Evolutionary conservation across 2,888 invertebrate genomes (phyloP), one percentile per base, ranked within the genome.

Genomic region (Agrotis clavis): DNA sequence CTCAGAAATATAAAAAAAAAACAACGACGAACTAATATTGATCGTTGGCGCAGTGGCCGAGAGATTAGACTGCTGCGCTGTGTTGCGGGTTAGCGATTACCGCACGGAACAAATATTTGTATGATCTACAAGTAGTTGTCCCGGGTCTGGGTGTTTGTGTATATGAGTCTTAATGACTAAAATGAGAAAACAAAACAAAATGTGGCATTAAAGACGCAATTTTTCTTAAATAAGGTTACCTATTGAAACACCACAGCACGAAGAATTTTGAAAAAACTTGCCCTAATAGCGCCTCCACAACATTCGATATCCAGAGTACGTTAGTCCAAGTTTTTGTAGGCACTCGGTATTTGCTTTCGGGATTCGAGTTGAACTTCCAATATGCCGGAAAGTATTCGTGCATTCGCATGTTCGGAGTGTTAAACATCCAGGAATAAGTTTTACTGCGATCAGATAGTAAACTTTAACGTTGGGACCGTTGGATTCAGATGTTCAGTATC

Each of bases 261-360:
- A 41, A 14, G 0, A 48, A 2, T 0, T 45, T 50, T 11, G 7
- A 13, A 62, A 41, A 77, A 57, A 1, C 51, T 56, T 61, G 4
- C 25, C n/a, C 7, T 19, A 67, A 54, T 35, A 56, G 66, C 85
- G 65, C 79, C 88, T 93, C 93, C 62, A 91, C 68, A 67, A 48
- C 75, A 67, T 77, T 63, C 76, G 53, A 51, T 92, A 86, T 91
- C 75, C 92, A 74, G 84, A 89, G 87, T 86, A 89, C 90, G 91
- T 89, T 90, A 86, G 90, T 87, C 90, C 87, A 95, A 95, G 93
- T 95, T 95, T 94, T 93, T 94, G 93, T 94, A 90, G 90, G 91
- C 88, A 93, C 93, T 93, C 91, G 89, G 93, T 95, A 94, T 95
- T 95, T 95, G 93, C 95, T 94, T 94, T 94, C 90, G 93, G 92